Evolutionary conservation across 1,140 invertebrate species (phyloP), one percentile per base, ranked within the genome.

Genomic region (Neotoxoptera formosana): DNA sequence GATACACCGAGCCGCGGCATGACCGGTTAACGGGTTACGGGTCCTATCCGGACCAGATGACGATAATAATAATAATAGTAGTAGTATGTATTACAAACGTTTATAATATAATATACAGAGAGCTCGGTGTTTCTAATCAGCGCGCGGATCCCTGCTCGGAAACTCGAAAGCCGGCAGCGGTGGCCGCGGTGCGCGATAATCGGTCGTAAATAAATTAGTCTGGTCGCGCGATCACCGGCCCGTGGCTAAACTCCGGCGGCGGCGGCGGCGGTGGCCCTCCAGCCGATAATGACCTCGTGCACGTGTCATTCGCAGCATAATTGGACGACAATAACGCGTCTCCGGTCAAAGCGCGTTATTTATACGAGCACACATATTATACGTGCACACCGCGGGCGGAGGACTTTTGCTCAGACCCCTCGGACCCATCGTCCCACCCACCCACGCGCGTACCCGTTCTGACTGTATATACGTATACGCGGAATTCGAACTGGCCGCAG

Each of bases 191-290:
- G n/a, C 34, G 34, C 34, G 34, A 93, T 86, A 93, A 93, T 93
- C 91, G 81, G 91, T 93, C 81, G 81, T 93, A 84, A 93, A 93
- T 93, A 84, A 93, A 93, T 93, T 93, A 84, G 91, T 83, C 76
- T 92, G 45, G 45, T 48, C 20, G 91, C 11, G 67, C 25, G 76
- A 92, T 83, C 76, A 53, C 51, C 47, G 76, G 76, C n/a, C 67
- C 91, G 34, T 93, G 30, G n/a, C 47, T 25, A 25, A 83, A 92
- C 67, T 34, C 30, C 41, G 30, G n/a, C n/a, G n/a, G n/a, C n/a
- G n/a, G n/a, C n/a, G n/a, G n/a, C n/a, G n/a, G n/a, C n/a, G n/a
- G n/a, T n/a, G n/a, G 67, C 20, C 47, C 91, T 86, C 20, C 48
- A 0, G 30, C 36, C 91, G 91, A 93, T 93, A 93, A 93, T 86